Evolutionary conservation across 2,113 vertebrate species (phyloP), one percentile per base, ranked within the genome.

Genomic region (Trematomus loennbergii): DNA sequence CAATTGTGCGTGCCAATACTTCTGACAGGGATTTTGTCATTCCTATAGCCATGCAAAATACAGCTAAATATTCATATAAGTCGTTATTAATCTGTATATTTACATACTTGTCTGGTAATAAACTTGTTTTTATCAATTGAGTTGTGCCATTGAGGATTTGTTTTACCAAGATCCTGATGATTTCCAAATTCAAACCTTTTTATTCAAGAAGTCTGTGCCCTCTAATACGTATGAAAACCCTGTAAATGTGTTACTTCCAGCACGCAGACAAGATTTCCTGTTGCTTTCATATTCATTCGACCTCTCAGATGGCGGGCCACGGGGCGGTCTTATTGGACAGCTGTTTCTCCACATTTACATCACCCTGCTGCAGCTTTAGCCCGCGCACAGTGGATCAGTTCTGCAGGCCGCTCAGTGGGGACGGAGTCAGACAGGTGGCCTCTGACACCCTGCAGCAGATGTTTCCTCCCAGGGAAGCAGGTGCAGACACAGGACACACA

Each of bases 381-480:
- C 22, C 0, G 33, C 48, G 52, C 74, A 73, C 76, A 75, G 43
- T 62, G 5, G 52, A 55, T 72, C 60, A 17, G 76, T 72, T 82
- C 73, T 81, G 68, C 50, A 22, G 46, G 40, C 50, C 1, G 61
- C 29, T 33, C 20, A 4, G 59, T 53, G 16, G 78, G 75, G 84
- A 88, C 49, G 20, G 40, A 80, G 73, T 54, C 60, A 5, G 65
- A 91, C 89, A 92, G 91, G 84, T 93, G 92, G 87, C 85, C 78
- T 69, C 82, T 90, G 91, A 91, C 86, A 81, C 85, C 49, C 82
- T 61, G 74, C 73, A 82, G 87, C 92, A 92, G 92, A 89, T 93
- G 91, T 88, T 89, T 91, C 89, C 88, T 91, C 72, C 60, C 78
- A 62, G 63, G 45, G 84, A 75, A 67, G 89, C 91, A 92, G 89